Percentiles rank a stretch among this genome's conserved stretches.
Conservation (phyloP, 2,888 invertebrate species). For the Sphaerophoria taeniata region DNA sequence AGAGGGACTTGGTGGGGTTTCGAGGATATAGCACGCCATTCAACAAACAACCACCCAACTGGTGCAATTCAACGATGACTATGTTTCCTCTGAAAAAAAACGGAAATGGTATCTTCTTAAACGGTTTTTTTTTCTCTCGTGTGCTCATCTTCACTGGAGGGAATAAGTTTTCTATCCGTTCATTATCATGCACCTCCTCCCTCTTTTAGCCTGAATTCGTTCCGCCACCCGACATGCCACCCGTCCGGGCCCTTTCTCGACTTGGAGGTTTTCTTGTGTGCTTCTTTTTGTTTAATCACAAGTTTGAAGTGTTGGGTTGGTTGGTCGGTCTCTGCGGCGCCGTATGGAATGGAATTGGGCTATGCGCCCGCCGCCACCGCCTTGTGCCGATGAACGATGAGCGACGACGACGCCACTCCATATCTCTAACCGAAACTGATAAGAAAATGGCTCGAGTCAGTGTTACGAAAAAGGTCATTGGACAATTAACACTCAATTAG, state of each 20-base stretch:
- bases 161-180: conserved; percentile 40
- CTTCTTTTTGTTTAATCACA: conserved; percentile 49
- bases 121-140: conserved; percentile 39
- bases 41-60: conserved; percentile 5
- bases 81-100: conserved; percentile 36
- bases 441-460: conserved; percentile 33
- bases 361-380: not conserved
- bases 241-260: not conserved
- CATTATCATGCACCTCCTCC: not conserved
- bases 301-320: conserved; percentile 50
- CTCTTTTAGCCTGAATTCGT: not conserved
- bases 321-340: conserved; percentile 41
- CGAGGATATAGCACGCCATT: not conserved
- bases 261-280: conserved; percentile 17
- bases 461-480: conserved; percentile 35
- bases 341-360: conserved; percentile 52
- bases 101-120: conserved; percentile 54
- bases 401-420: too few relatives aligned
- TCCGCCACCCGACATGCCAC: not conserved
- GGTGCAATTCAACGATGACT: not conserved
- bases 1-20: not conserved
- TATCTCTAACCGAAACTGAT: conserved; percentile 15
- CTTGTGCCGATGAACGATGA: too few relatives aligned
- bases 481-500: conserved; percentile 34
- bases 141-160: conserved; percentile 62